Conservation (phyloP, 2,797 vertebrate genomes). For the Caiman crocodilus region DNA sequence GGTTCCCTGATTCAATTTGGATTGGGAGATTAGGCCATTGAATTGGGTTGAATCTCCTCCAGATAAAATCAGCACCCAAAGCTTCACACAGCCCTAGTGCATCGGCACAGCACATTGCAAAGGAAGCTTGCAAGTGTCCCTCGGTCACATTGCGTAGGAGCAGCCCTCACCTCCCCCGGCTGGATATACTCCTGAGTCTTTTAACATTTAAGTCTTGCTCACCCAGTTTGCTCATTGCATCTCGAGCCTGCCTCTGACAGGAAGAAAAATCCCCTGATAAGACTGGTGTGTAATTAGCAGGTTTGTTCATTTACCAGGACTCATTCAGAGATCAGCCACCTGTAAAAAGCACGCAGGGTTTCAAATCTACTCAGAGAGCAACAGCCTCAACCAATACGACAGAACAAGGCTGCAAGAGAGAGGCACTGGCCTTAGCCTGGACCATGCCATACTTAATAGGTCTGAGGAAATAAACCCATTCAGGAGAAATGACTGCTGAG, state of each 20-base stretch:
- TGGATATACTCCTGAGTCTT: background rate
- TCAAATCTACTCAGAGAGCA: background rate
- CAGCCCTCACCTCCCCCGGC: background rate
- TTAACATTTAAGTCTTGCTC: fast-evolving
- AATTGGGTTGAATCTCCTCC: too few relatives aligned
- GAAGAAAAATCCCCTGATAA: slow-evolving; percentile 60
- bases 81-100: too few relatives aligned
- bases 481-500: background rate
- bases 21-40: too few relatives aligned
- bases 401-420: background rate
- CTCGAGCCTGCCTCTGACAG: background rate
- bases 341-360: slow-evolving; percentile 58
- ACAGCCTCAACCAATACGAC: background rate
- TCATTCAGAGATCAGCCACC: slow-evolving; percentile 66
- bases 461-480: background rate
- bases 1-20: too few relatives aligned
- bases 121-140: background rate
- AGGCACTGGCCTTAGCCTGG: background rate
- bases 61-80: too few relatives aligned
- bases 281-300: slow-evolving; percentile 69
- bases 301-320: slow-evolving; percentile 67
- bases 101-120: background rate
- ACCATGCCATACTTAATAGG: slow-evolving; percentile 27
- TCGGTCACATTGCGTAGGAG: too few relatives aligned
- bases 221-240: background rate